Base-by-base conservation (phyloP, 30 jellyfish, hydroid and myxozoan species). In the Aurelia coerulea region DNA sequence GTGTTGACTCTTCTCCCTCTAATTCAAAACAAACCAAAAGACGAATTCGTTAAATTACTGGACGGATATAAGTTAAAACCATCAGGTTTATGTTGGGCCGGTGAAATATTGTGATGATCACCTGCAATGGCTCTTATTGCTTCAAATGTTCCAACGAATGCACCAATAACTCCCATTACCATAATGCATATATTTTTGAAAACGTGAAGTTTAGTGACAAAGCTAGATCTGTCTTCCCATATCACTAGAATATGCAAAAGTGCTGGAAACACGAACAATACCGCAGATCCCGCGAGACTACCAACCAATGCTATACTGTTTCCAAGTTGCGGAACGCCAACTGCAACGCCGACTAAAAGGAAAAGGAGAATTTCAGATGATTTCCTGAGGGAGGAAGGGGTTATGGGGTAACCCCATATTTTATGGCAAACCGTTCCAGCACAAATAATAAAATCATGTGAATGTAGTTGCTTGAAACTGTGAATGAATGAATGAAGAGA, bases 261-360 rank as follows among this genome's bases (percentile, higher is more conserved):
- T 19, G 94, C 90, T 2, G 97, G 97, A 68, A 90, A 73, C 11
- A 90, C 97, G 72, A 90, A 82, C 52, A 90, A 82, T 4, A 90
- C 94, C n/a, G 97, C 97, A 14, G 97, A 90, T 31, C 97, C 97
- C 10, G 97, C 97, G 52, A 90, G 79, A 41, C 95, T 65, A 50
- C 97, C 97, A 17, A 90, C 97, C 81, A 90, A 67, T 12, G 97
- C 97, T 33, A 90, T 90, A 85, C 91, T 59, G 84, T 82, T 74
- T 52, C 94, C 94, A 31, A 90, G 90, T 34, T 90, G 89, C 13
- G 97, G 94, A 1, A 81, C 86, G 3, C 90, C 84, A 16, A 90
- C 62, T 6, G 97, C 93, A 37, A 82, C 82, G n/a, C 76, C 89
- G 74, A 64, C 97, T 90, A 54, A 15, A 73, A 81, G 10, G 34